Percentiles rank a stretch among this genome's conserved stretches.
These are phyloP conservation scores for Morpho helenor DNA, from an alignment of 2,888 invertebrate species.

Conservation along the genomic window DNA sequence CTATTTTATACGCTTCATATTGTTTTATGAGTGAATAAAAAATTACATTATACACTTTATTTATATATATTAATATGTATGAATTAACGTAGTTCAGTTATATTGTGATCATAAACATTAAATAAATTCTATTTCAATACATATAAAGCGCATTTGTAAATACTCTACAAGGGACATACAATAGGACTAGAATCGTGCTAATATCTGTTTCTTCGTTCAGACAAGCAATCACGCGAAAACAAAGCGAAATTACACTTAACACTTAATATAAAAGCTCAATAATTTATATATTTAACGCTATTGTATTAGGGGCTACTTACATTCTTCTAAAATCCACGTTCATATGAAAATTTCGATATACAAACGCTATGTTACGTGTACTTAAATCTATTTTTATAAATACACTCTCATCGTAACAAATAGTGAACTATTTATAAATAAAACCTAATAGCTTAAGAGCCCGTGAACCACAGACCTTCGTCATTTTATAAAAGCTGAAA, in stretches of 20 bases:
- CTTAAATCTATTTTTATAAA: constrained; percentile 47
- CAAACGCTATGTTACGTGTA: constrained; percentile 68
- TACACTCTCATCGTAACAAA: constrained; percentile 69
- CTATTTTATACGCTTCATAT: constrained; percentile 15
- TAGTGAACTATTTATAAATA: constrained; percentile 45
- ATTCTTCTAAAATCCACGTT: constrained; percentile 54
- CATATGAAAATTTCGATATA: constrained; percentile 66
- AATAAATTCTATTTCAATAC: constrained; percentile 37
- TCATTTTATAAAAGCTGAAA: too few relatives aligned
- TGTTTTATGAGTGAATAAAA: constrained; percentile 3
- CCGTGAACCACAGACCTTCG: too few relatives aligned
- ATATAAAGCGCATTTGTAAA: constrained; percentile 50
- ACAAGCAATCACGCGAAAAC: constrained; percentile 25
- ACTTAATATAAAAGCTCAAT: constrained; percentile 41
- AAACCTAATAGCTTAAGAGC: constrained; percentile 3
- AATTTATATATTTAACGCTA: constrained; percentile 38
- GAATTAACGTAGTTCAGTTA: constrained; percentile 3
- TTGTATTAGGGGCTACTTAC: constrained; percentile 49
- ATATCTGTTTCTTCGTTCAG: constrained; percentile 13
- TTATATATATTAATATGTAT: constrained; percentile 3
- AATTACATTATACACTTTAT: constrained; percentile 5
- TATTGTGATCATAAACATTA: constrained; percentile 6
- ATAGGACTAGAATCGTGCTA: constrained; percentile 25
- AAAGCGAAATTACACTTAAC: constrained; percentile 28
- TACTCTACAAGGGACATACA: constrained; percentile 29